These are phyloP conservation scores for Silurus aristotelis DNA, from an alignment of 2,797 vertebrate species.

Conservation along the genomic window DNA sequence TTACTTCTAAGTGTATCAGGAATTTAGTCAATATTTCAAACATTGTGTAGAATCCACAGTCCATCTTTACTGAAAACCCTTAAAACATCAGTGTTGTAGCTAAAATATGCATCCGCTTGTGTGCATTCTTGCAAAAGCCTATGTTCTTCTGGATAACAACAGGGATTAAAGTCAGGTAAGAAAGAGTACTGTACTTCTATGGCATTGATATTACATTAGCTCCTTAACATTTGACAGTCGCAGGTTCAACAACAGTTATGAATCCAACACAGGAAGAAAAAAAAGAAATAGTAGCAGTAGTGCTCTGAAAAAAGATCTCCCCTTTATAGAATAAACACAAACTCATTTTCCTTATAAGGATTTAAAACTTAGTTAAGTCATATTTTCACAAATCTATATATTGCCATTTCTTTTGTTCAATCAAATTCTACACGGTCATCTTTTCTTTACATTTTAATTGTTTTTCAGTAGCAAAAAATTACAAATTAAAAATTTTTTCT, in stretches of 20 bases:
- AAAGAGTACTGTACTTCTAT: background rate
- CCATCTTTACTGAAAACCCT: constrained; percentile 30
- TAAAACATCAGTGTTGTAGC: constrained; percentile 47
- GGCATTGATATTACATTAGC: constrained; percentile 13
- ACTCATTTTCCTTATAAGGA: constrained; percentile 29
- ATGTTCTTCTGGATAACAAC: constrained; percentile 11
- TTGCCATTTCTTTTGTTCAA: background rate
- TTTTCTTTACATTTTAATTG: constrained; percentile 18
- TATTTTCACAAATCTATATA: constrained; percentile 22
- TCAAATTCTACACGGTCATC: constrained; percentile 1
- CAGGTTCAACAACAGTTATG: constrained; percentile 51
- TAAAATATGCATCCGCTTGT: constrained; percentile 42
- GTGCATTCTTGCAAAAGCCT: constrained; percentile 11
- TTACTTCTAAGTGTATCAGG: background rate
- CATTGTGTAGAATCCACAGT: constrained; percentile 26
- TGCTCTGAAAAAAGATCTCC: constrained; percentile 26
- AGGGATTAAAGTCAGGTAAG: background rate
- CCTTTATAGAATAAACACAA: constrained; percentile 47
- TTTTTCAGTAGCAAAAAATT: constrained; percentile 18
- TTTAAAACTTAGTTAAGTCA: constrained; percentile 43
- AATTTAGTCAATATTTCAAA: constrained; percentile 15
- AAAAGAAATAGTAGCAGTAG: constrained; percentile 26
- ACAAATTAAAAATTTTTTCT: constrained; percentile 50
- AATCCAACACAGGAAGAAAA: constrained; percentile 50
- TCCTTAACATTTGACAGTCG: background rate